Evolutionary conservation across 2,797 vertebrate species (phyloP).

Genomic region (Threskiornis aethiopicus): DNA sequence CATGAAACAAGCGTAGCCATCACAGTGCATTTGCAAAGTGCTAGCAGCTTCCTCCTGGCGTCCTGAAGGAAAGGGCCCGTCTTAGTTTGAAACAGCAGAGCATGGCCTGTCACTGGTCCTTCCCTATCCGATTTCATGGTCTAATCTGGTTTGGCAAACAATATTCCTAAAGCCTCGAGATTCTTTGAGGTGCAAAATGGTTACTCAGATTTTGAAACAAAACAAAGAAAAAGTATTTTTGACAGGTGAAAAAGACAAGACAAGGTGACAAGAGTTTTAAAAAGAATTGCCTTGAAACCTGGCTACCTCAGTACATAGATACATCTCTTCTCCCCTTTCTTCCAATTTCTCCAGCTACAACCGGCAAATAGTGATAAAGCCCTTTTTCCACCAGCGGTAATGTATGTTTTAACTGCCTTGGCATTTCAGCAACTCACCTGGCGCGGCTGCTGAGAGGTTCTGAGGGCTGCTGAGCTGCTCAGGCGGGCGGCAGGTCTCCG

Average conservation of each 20-base stretch:
- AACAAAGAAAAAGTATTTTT: not conserved
- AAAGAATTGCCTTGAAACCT: not conserved
- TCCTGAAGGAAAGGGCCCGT: not conserved
- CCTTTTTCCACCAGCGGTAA: fast-evolving
- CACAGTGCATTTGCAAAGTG: fast-evolving
- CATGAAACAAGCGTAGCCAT: fast-evolving
- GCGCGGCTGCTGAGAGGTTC: not conserved
- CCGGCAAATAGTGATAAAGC: too few relatives aligned
- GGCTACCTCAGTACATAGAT: not conserved
- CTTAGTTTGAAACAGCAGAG: not conserved
- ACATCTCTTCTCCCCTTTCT: too few relatives aligned
- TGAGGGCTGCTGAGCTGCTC: not conserved
- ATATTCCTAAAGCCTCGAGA: not conserved
- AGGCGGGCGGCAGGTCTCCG: too few relatives aligned
- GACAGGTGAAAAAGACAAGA: not conserved
- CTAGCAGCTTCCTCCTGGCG: not conserved
- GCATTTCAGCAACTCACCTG: not conserved
- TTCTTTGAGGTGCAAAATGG: not conserved
- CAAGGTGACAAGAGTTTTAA: fast-evolving
- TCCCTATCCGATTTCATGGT: not conserved
- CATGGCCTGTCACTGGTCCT: not conserved
- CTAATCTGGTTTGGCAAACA: too few relatives aligned
- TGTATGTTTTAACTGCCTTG: fast-evolving
- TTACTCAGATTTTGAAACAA: not conserved
- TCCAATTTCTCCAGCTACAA: not conserved